Conservation (phyloP, 2,888 invertebrate genomes). For the Apeira syringaria region DNA sequence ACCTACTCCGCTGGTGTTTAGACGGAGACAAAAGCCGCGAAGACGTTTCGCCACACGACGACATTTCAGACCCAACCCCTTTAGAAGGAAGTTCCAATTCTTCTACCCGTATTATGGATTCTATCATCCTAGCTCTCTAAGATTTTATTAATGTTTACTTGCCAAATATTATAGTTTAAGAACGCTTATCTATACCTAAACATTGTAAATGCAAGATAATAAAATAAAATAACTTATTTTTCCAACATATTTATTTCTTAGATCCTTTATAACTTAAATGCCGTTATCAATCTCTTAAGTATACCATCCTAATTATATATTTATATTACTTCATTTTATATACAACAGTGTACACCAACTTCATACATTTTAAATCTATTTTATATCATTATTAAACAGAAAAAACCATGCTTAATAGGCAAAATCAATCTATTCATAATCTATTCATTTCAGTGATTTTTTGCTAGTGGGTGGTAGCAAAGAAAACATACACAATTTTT, state of each 20-base stretch:
- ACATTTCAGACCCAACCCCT: constrained; percentile 53
- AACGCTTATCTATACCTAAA: constrained; percentile 18
- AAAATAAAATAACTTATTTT: constrained; percentile 31
- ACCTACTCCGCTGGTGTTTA: constrained; percentile 54
- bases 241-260: constrained; percentile 59
- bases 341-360: constrained; percentile 45
- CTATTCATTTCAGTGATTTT: no score
- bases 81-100: constrained; percentile 46
- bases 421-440: no score
- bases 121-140: constrained; percentile 66
- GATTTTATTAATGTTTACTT: constrained; percentile 52
- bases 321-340: constrained; percentile 46
- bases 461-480: no score
- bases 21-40: constrained; percentile 41
- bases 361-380: no score
- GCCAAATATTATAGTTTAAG: constrained; percentile 29
- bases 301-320: constrained; percentile 44
- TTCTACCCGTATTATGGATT: constrained; percentile 58
- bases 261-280: constrained; percentile 52
- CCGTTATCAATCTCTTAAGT: constrained; percentile 40
- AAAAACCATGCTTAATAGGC: no score
- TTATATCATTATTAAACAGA: no score
- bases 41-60: constrained; percentile 54
- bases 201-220: constrained; percentile 4
- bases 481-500: no score